Evolutionary conservation across 2,113 vertebrate species (phyloP).

Genomic region (Columba janthina): DNA sequence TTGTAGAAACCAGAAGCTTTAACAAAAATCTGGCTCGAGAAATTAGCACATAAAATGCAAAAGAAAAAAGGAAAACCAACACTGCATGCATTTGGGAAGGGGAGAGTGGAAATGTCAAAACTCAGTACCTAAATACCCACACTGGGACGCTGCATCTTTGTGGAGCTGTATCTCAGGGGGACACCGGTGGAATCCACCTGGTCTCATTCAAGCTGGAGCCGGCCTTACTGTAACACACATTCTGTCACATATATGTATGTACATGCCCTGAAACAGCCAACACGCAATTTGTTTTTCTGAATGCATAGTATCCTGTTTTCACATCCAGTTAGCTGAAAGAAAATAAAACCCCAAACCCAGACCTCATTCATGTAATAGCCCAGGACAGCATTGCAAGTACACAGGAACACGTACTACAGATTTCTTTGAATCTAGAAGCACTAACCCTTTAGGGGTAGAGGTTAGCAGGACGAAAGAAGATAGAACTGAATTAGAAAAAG

Average conservation of each 20-base stretch:
- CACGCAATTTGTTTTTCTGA: background rate
- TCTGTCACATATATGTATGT: background rate
- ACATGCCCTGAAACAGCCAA: background rate
- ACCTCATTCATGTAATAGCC: background rate
- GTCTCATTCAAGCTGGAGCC: background rate
- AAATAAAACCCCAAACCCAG: background rate
- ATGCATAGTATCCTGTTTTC: background rate
- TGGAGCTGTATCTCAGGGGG: background rate
- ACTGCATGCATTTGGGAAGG: background rate
- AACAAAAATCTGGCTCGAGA: background rate
- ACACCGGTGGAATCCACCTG: background rate
- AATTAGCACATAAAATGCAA: background rate
- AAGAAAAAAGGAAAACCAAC: background rate
- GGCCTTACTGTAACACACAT: background rate
- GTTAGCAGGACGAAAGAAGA: background rate
- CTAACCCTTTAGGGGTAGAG: background rate
- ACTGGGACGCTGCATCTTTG: background rate
- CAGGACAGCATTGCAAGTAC: rapidly evolving
- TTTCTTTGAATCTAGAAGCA: background rate
- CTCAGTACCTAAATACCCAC: background rate
- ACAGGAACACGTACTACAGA: background rate
- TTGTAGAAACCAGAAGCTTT: background rate
- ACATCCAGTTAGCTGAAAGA: background rate
- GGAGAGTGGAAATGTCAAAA: background rate
- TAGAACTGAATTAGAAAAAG: background rate